Evolutionary conservation across 1,140 invertebrate genomes (phyloP), one percentile per base, ranked within the genome.

Genomic region (Cataglyphis hispanica): DNA sequence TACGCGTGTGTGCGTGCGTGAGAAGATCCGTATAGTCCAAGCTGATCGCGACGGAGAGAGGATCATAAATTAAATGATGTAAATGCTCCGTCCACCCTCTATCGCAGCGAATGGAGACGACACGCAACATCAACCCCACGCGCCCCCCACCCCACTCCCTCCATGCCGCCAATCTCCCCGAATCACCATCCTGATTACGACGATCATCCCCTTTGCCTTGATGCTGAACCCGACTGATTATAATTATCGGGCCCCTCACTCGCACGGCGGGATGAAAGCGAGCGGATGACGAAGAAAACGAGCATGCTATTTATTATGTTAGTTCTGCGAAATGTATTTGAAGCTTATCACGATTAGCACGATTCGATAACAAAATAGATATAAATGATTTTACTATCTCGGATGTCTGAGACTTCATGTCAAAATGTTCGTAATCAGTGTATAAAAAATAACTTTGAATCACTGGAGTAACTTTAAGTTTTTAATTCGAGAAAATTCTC

Each of bases 21-120:
- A 46, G 53, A 13, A 43, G 60, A 67, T 46, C 61, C 74, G 75
- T 89, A 50, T 50, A 84, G 88, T 72, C 64, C 63, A 50, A 60
- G 83, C 76, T 77, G 90, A 77, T 89, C 74, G 85, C 74, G 86
- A 85, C 89, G 84, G 91, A 91, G 92, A 93, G 90, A 93, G 90
- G 91, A 90, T 93, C 94, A 95, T 95, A 95, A 95, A 95, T 95
- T 95, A 95, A 95, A 95, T 95, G 94, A 95, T 95, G 94, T 95
- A 95, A 95, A 95, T 95, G 94, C 92, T 92, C 91, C 92, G 94
- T 94, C 94, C 94, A 94, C 92, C 94, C 93, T 93, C 92, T 91
- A 90, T 93, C 92, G 91, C 91, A 91, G 91, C 91, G 89, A 86
- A 90, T 58, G 89, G 92, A 90, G 90, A 91, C 92, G 91, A 89